Conservation (phyloP, 2,888 invertebrate species). For the Brachyptera putata region DNA sequence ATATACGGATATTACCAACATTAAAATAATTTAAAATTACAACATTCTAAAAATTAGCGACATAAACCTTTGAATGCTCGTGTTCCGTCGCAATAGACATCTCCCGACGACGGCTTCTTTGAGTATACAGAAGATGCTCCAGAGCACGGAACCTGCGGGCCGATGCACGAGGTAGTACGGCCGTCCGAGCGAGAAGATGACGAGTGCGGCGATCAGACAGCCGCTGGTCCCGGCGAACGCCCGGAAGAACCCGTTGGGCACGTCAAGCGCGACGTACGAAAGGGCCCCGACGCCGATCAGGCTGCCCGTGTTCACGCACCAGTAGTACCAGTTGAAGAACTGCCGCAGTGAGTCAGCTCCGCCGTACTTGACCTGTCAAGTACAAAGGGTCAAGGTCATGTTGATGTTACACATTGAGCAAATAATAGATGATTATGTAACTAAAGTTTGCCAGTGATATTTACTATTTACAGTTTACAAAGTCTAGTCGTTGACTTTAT, state of each 20-base stretch:
- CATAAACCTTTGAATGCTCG: conserved; percentile 33
- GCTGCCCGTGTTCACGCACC: conserved; percentile 48
- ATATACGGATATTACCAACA: too few species aligned
- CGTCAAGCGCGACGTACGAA: conserved; percentile 45
- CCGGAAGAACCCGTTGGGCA: conserved; percentile 41
- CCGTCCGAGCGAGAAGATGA: conserved; percentile 43
- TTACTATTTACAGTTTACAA: too few species aligned
- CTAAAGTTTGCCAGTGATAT: too few species aligned
- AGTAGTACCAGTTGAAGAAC: conserved; percentile 49
- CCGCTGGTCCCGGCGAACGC: conserved; percentile 43
- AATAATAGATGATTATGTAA: too few species aligned
- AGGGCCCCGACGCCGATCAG: conserved; percentile 44
- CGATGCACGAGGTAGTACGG: conserved; percentile 41
- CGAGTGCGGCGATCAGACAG: conserved; percentile 40
- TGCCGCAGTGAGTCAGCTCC: conserved; percentile 41
- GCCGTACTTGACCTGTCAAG: conserved; percentile 34
- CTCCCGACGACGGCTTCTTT: conserved; percentile 39
- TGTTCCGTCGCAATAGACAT: conserved; percentile 32
- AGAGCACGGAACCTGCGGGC: conserved; percentile 44
- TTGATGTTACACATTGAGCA: too few species aligned
- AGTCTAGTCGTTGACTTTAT: too few species aligned
- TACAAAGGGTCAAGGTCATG: too few species aligned
- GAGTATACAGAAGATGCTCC: conserved; percentile 43
- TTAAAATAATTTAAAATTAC: too few species aligned
- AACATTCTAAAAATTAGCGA: too few species aligned